Conservation (phyloP, 2,113 vertebrate genomes). For the Sialia sialis region DNA sequence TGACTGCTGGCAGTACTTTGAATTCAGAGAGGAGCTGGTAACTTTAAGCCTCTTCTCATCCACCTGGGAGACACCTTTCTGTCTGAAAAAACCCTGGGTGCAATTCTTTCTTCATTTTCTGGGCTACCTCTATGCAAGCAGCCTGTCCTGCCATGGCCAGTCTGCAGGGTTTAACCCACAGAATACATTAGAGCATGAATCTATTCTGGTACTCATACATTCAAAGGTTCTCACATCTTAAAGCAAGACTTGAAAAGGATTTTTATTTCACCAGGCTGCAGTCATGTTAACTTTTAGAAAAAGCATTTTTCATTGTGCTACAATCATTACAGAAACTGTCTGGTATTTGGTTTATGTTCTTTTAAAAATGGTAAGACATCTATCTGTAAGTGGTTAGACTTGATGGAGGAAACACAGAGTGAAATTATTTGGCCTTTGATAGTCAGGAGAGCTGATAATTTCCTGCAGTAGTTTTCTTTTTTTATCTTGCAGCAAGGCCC, state of each 20-base stretch:
- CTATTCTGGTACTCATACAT: background rate
- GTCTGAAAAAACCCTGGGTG: background rate
- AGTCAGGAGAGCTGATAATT: background rate
- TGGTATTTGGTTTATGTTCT: background rate
- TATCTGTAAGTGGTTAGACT: background rate
- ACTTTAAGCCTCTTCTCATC: background rate
- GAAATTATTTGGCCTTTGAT: background rate
- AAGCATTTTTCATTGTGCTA: background rate
- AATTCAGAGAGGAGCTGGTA: background rate
- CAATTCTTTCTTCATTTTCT: background rate
- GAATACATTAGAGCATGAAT: background rate
- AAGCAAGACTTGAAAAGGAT: background rate
- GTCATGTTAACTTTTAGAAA: background rate
- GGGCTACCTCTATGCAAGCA: background rate
- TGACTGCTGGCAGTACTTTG: background rate
- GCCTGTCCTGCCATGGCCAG: background rate
- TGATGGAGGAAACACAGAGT: background rate
- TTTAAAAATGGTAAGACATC: background rate
- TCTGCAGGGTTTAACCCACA: background rate
- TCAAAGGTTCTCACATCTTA: background rate
- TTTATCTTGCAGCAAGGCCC: background rate
- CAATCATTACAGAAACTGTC: background rate
- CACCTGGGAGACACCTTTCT: background rate
- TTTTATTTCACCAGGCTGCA: background rate
- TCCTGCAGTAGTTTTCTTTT: background rate